Evolutionary conservation across 2,113 vertebrate species (phyloP), one percentile per base, ranked within the genome.

Genomic region (Cygnus atratus): DNA sequence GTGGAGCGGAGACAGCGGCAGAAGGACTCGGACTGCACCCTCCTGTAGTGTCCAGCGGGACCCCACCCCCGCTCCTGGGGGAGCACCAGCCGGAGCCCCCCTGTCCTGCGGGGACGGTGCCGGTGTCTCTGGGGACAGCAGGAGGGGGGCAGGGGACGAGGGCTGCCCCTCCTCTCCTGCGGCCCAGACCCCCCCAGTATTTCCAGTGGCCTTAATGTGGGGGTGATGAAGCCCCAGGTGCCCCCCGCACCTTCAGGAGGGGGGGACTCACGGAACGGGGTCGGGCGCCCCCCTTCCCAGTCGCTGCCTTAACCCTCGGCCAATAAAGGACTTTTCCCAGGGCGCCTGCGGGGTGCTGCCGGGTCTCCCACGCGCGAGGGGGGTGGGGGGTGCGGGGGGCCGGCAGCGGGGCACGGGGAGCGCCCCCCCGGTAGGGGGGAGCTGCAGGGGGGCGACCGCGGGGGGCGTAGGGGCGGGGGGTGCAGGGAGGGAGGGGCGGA

Each of bases 21-120:
- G 25, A 98, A 98, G 0, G 98, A 99, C 43, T 97, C 98, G 0
- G 99, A 99, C 91, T 99, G 99, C 7, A 31, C 73, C 65, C 80
- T 98, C 25, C 95, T 98, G 5, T 98, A 97, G 28, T 29, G 0
- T 13, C 19, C 46, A 21, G 46, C 20, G 10, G 46, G 46, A 48
- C 24, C 43, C 58, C 6, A 48, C 12, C 13, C 20, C 74, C 2
- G 1, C 15, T 50, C 29, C 9, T 4, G 37, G n/a, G 0, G 62
- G 68, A 33, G 43, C 62, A 7, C 0, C 16, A 0, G 24, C 25
- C 0, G 0, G 13, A 77, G 43, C 12, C 50, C 43, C 52, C 29
- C 5, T 0, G 0, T 5, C 13, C 50, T 35, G 29, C 1, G 1
- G 24, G 28, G 54, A 10, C 21, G 20, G 52, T 2, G 0, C 0